These are phyloP conservation scores for Drosophila phalerata DNA, from an alignment of 2,888 invertebrate species.

Conservation along the genomic window DNA sequence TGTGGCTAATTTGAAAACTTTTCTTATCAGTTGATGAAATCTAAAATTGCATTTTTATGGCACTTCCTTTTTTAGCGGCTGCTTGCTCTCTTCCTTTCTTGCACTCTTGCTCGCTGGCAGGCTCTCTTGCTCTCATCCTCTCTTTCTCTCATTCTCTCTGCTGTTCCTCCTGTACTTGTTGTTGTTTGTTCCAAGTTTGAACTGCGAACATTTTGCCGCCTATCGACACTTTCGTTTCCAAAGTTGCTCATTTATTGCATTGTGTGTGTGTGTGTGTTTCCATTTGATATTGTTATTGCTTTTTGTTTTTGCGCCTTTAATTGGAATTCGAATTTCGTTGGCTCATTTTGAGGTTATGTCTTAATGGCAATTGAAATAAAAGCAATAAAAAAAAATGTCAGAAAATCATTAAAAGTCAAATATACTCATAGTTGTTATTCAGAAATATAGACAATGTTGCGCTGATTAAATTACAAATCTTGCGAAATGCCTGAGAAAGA, in stretches of 20 bases:
- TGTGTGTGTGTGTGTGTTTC: slow-evolving; percentile 10
- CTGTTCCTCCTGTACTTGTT: slow-evolving; percentile 2
- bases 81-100: slow-evolving; percentile 17
- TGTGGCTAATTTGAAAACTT: slow-evolving; percentile 79
- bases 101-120: background rate
- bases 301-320: slow-evolving; percentile 28
- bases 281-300: slow-evolving; percentile 40
- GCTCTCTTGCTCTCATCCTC: background rate
- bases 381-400: slow-evolving; percentile 54
- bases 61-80: slow-evolving; percentile 70
- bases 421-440: slow-evolving; percentile 27
- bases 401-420: slow-evolving; percentile 33
- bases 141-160: slow-evolving; percentile 19
- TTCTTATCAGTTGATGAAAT: slow-evolving; percentile 82
- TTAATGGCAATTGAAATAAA: slow-evolving; percentile 23
- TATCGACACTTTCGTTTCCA: slow-evolving; percentile 74
- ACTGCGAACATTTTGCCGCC: slow-evolving; percentile 53
- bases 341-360: slow-evolving; percentile 47
- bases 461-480: slow-evolving; percentile 74
- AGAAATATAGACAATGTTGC: slow-evolving; percentile 49
- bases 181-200: slow-evolving; percentile 18
- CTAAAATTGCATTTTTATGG: slow-evolving; percentile 82
- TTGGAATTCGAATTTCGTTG: slow-evolving; percentile 39
- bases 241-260: slow-evolving; percentile 71
- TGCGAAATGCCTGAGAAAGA: slow-evolving; percentile 42